phyloP scores from a whole-genome alignment of 2,888 invertebrate species.

The Orgyia antiqua region DNA sequence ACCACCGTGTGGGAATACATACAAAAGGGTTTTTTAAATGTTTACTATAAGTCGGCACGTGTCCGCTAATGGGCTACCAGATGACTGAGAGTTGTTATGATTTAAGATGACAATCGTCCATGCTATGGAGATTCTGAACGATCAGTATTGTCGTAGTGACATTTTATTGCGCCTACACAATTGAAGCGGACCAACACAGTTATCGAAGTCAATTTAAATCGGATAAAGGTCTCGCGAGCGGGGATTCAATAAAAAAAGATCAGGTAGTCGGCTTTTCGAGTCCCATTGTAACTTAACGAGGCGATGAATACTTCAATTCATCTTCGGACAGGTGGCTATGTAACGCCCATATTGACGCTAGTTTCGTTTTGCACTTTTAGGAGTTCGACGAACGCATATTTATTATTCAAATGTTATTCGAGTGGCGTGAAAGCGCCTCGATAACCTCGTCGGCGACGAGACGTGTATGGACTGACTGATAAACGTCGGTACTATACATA shows the following conservation, averaged over 20 bases:
- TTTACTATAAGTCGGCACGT: slow-evolving; percentile 53
- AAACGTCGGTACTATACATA: slow-evolving; percentile 42
- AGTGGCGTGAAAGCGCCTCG: slow-evolving; percentile 66
- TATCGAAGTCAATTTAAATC: slow-evolving; percentile 35
- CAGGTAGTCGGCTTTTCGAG: slow-evolving; percentile 54
- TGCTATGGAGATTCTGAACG: slow-evolving; percentile 45
- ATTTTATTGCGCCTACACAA: slow-evolving; percentile 56
- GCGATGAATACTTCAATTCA: slow-evolving; percentile 45
- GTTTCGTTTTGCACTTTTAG: slow-evolving; percentile 59
- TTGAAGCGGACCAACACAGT: slow-evolving; percentile 44
- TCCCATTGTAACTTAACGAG: slow-evolving; percentile 64
- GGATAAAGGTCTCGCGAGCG: slow-evolving; percentile 31
- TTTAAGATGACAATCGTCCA: slow-evolving; percentile 35
- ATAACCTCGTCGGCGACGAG: slow-evolving; percentile 52
- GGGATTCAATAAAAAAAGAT: slow-evolving; percentile 27
- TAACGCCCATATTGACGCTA: slow-evolving; percentile 33
- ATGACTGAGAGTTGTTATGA: slow-evolving; percentile 56
- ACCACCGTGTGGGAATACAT: slow-evolving; percentile 32
- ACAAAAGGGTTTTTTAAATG: slow-evolving; percentile 40
- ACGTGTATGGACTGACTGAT: slow-evolving; percentile 63
- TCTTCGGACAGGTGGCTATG: slow-evolving; percentile 55
- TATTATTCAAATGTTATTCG: slow-evolving; percentile 72
- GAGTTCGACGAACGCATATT: slow-evolving; percentile 65
- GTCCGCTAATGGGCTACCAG: slow-evolving; percentile 39
- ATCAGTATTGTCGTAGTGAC: slow-evolving; percentile 56